These are phyloP conservation scores for Lepidotrigona ventralis DNA, from an alignment of 1,140 invertebrate genomes.

Conservation along the genomic window DNA sequence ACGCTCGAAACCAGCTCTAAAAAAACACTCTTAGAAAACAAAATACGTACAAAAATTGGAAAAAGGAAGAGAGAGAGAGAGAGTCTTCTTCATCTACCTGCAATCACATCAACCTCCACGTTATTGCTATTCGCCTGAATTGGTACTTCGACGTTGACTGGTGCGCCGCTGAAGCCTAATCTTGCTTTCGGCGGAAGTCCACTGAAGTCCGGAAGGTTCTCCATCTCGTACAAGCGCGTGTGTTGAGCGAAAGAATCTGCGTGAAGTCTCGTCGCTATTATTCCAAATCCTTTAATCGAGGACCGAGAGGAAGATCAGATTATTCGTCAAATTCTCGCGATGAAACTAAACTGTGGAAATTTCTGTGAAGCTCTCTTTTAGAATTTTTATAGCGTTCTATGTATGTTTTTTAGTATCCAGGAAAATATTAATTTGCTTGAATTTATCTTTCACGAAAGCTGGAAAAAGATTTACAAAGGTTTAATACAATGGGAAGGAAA, in stretches of 20 bases:
- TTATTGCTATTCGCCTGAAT: constrained; percentile 13
- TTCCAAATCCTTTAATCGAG: constrained; percentile 36
- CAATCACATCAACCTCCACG: constrained; percentile 41
- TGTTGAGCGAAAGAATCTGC: constrained; percentile 52
- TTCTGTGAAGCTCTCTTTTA: too few species aligned
- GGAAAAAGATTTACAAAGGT: too few species aligned
- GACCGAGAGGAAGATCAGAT: background rate
- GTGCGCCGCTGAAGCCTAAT: constrained; percentile 11
- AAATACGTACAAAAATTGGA: too few species aligned
- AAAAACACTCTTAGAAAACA: background rate
- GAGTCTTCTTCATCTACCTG: constrained; percentile 30
- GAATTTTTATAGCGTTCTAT: too few species aligned
- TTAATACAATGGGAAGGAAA: too few species aligned
- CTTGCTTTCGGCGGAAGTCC: constrained; percentile 4
- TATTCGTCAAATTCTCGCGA: background rate
- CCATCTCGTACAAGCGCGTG: constrained; percentile 33
- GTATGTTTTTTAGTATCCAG: too few species aligned
- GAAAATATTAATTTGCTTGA: too few species aligned
- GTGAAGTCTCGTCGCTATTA: constrained; percentile 53
- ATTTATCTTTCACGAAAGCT: too few species aligned
- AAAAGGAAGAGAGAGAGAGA: too few species aligned
- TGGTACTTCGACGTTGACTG: background rate
- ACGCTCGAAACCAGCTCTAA: too few species aligned
- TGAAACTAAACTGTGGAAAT: too few species aligned
- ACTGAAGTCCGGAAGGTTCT: constrained; percentile 42